Evolutionary conservation across 1,140 invertebrate genomes (phyloP), one percentile per base, ranked within the genome.

Genomic region (Steinernema khuongi): DNA sequence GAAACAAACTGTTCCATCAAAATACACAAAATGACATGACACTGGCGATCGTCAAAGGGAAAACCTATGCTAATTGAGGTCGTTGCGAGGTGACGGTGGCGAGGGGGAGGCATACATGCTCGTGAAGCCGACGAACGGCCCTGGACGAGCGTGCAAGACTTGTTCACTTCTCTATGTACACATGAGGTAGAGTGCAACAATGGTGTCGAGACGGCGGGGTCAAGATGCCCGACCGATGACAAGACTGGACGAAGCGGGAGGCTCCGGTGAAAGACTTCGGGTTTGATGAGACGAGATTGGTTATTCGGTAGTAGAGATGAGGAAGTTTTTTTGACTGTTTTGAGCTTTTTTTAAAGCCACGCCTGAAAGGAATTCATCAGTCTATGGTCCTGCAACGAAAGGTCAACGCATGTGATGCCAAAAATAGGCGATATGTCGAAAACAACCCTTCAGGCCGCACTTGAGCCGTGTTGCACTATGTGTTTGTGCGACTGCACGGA

Each of bases 251-350:
- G 36, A 41, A 41, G 36, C n/a, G 36, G 7, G 7, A 11, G 7
- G n/a, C n/a, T 41, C 26, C 50, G 50, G 26, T 60, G 50, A 60
- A 60, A 60, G 50, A 60, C 50, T 60, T 11, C 26, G 50, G 50
- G 50, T 60, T 14, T 60, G 19, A 60, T 22, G 50, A 60, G 50
- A 60, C 50, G 50, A 60, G 50, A 60, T 60, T 60, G 36, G 36
- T 41, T 7, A 41, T 41, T 41, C 36, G 36, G 36, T 41, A 41
- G 36, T 41, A 11, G 36, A 22, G 50, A 60, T 7, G 50, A 14
- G 11, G 50, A 7, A 60, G 50, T n/a, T n/a, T 60, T 60, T 14
- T 11, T n/a, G 36, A n/a, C 26, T 60, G 7, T 60, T 60, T 60
- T 60, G 11, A 4, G 50, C 14, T 4, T 60, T 60, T 60, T 60